A percentile compares a stretch with the other conserved stretches of the same genome.
Conservation (phyloP, 2,797 vertebrate genomes). For the Darevskia mixta region DNA sequence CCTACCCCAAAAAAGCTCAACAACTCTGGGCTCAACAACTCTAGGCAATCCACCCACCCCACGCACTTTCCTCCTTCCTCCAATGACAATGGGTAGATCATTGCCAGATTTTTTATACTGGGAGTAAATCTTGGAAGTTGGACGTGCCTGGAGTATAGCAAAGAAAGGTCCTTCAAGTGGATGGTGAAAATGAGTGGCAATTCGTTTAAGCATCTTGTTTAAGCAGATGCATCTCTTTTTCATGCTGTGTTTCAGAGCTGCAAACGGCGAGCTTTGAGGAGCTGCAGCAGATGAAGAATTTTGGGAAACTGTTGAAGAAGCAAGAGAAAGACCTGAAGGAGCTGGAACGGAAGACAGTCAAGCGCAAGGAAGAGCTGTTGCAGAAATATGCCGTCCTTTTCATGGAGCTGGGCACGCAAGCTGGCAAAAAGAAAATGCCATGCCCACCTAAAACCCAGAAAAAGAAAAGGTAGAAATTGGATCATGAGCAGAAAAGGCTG, state of each 20-base stretch:
- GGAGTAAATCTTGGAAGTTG: too few species aligned
- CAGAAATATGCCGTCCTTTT: conserved; percentile 86
- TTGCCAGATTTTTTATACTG: too few species aligned
- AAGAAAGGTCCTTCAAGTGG: neutral
- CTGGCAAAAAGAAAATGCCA: conserved; percentile 68
- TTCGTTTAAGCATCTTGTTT: neutral
- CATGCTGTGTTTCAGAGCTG: conserved; percentile 77
- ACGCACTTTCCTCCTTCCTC: too few species aligned
- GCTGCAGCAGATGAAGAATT: conserved; percentile 89
- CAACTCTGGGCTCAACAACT: too few species aligned
- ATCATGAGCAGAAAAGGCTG: neutral
- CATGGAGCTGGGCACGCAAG: conserved; percentile 65
- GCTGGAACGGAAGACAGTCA: conserved; percentile 85
- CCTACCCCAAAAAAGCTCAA: too few species aligned
- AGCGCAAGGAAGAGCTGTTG: conserved; percentile 88
- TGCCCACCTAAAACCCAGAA: conserved; percentile 75
- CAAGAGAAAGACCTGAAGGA: conserved; percentile 95
- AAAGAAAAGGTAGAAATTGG: conserved; percentile 85
- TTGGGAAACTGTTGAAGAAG: conserved; percentile 89
- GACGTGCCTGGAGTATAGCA: neutral
- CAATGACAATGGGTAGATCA: too few species aligned
- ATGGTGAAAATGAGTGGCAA: neutral
- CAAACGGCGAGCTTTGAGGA: conserved; percentile 85
- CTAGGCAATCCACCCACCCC: too few species aligned
- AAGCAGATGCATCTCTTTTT: neutral